These are phyloP conservation scores for Drosophila melanica DNA, from an alignment of 1,140 invertebrate species.

Conservation along the genomic window DNA sequence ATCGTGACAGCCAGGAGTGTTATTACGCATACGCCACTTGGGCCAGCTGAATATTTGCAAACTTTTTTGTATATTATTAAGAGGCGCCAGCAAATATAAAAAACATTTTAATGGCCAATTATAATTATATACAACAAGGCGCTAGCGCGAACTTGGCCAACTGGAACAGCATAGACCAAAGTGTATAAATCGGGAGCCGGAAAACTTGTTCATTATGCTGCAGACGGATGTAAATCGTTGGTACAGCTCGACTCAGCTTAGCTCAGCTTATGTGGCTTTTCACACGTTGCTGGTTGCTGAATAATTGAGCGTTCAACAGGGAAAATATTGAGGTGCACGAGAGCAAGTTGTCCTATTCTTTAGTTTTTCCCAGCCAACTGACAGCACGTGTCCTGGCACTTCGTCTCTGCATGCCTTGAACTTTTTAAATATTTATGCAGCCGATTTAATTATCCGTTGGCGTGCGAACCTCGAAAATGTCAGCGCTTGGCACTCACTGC, in stretches of 20 bases:
- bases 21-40: conserved; percentile 49
- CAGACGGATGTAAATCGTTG: background rate
- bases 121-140: conserved; percentile 15
- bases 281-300: conserved; percentile 41
- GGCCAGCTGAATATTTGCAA: conserved; percentile 30
- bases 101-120: conserved; percentile 49
- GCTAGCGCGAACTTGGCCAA: background rate
- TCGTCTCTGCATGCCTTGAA: conserved; percentile 32
- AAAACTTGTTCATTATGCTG: no score
- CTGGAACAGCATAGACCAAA: conserved; percentile 1
- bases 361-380: conserved; percentile 44
- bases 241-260: no score
- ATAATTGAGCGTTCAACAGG: conserved; percentile 43
- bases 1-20: conserved; percentile 16
- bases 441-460: conserved; percentile 48
- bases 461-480: conserved; percentile 38
- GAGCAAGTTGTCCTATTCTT: conserved; percentile 45
- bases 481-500: conserved; percentile 13
- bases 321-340: conserved; percentile 24
- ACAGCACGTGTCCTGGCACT: conserved; percentile 27
- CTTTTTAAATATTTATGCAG: conserved; percentile 61
- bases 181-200: conserved; percentile 26
- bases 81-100: conserved; percentile 11
- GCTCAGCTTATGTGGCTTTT: conserved; percentile 40
- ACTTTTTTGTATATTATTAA: conserved; percentile 28